These are phyloP conservation scores for Adineta ricciae DNA, from an alignment of 2,888 invertebrate species.

Conservation along the genomic window DNA sequence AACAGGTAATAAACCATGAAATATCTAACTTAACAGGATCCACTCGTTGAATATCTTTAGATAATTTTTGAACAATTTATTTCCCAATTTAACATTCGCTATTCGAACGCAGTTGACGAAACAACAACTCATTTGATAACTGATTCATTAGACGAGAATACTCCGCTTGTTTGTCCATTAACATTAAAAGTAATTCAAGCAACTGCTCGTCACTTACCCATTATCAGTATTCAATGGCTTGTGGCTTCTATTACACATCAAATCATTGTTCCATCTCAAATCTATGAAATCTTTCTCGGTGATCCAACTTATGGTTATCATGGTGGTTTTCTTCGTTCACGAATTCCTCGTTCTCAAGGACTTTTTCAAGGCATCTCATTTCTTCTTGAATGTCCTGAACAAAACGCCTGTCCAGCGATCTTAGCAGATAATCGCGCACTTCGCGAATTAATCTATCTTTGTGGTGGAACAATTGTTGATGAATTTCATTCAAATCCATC, in stretches of 20 bases:
- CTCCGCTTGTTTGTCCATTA: slow-evolving; percentile 15
- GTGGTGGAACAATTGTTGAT: background rate
- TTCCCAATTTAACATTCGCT: background rate
- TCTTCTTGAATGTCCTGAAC: background rate
- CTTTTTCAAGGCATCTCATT: background rate
- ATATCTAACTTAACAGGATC: background rate
- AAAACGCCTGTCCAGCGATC: background rate
- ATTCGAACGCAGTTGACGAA: background rate
- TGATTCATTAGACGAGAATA: background rate
- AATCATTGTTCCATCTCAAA: background rate
- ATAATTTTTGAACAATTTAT: background rate
- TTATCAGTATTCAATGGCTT: background rate
- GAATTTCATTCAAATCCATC: background rate
- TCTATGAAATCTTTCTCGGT: background rate
- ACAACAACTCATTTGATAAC: slow-evolving; percentile 23
- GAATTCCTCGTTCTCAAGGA: background rate
- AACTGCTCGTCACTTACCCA: slow-evolving; percentile 11
- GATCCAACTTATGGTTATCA: slow-evolving; percentile 14
- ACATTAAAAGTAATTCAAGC: slow-evolving; percentile 16
- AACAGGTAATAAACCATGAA: background rate
- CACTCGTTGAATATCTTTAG: background rate
- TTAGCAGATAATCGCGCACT: slow-evolving; percentile 2
- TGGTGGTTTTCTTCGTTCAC: slow-evolving; percentile 15
- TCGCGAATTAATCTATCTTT: slow-evolving; percentile 8
- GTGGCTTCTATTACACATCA: background rate